Evolutionary conservation across 1,140 invertebrate species (phyloP).

Genomic region (Drosophila baimaii): DNA sequence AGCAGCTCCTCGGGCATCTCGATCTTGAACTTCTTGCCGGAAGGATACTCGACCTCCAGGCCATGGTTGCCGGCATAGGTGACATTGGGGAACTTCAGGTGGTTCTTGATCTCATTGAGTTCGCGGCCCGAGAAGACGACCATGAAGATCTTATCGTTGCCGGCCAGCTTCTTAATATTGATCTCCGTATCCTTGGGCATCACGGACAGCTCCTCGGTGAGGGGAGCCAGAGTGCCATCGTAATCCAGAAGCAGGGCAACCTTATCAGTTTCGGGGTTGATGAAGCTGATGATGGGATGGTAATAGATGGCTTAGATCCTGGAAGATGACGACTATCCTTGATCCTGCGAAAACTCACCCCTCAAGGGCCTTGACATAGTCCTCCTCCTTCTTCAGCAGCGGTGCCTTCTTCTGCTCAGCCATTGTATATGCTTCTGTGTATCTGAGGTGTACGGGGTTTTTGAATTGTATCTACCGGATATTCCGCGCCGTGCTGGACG

Average conservation of each 20-base stretch:
- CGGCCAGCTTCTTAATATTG: slow-evolving; percentile 91
- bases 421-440: slow-evolving; percentile 54
- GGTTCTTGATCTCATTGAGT: slow-evolving; percentile 93
- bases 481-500: slow-evolving; percentile 79
- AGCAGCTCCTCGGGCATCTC: slow-evolving; percentile 95
- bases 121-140: slow-evolving; percentile 94
- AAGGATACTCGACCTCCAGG: slow-evolving; percentile 94
- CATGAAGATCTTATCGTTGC: slow-evolving; percentile 94
- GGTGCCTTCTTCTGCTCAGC: slow-evolving; percentile 84
- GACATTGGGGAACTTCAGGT: slow-evolving; percentile 95
- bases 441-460: slow-evolving; percentile 15
- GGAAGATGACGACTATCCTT: neutral
- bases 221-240: slow-evolving; percentile 94
- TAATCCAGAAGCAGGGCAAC: slow-evolving; percentile 92
- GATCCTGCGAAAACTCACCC: slow-evolving; percentile 59
- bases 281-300: too few species aligned
- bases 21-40: slow-evolving; percentile 95
- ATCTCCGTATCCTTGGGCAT: slow-evolving; percentile 93
- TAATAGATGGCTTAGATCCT: too few species aligned
- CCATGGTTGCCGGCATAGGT: slow-evolving; percentile 96
- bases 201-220: slow-evolving; percentile 93
- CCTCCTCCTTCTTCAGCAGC: slow-evolving; percentile 80
- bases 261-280: slow-evolving; percentile 77
- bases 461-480: slow-evolving; percentile 70
- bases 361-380: slow-evolving; percentile 80